Evolutionary conservation across 2,797 vertebrate species (phyloP), one percentile per base, ranked within the genome.

Genomic region (Enteromius paludinosus): DNA sequence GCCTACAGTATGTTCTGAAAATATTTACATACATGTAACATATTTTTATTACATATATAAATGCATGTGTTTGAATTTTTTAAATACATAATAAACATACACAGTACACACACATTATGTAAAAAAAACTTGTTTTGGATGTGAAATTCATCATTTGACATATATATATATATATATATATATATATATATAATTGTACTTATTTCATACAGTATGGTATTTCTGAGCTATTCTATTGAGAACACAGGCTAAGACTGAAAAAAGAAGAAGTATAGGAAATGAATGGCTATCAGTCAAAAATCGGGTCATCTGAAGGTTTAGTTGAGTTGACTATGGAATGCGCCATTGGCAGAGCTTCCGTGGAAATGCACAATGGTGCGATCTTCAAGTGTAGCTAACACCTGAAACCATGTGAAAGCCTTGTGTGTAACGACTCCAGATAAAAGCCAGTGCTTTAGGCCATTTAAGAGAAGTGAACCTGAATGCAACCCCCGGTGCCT

Each of bases 311-410:
- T 61, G 35, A 75, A 81, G 62, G 78, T 79, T 85, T 49, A 71
- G 86, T 68, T 47, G 84, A 84, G 43, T 66, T 76, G 59, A 82
- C 61, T 84, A 23, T 70, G 89, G 91, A 91, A 93, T 92, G 87
- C 87, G 86, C 91, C 88, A 88, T 79, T 86, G 90, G 91, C 90
- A 84, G 64, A 45, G 68, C 71, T 86, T 59, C 70, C 7, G 62
- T 68, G 66, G 54, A 73, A 75, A 79, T 2, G 66, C 73, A 87
- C 85, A 87, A 79, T 72, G 61, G 23, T 70, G 68, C 61, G 41
- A 75, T 68, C 52, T 69, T 77, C 18, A 84, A 78, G 64, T 71
- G 28, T 43, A 79, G 25, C 71, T 70, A 86, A 83, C 83, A 87
- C 69, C 59, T 78, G 83, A 89, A 64, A 80, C 75, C 78, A 64